These are phyloP conservation scores for Eutrigla gurnardus DNA, from an alignment of 2,797 vertebrate species.

Conservation along the genomic window DNA sequence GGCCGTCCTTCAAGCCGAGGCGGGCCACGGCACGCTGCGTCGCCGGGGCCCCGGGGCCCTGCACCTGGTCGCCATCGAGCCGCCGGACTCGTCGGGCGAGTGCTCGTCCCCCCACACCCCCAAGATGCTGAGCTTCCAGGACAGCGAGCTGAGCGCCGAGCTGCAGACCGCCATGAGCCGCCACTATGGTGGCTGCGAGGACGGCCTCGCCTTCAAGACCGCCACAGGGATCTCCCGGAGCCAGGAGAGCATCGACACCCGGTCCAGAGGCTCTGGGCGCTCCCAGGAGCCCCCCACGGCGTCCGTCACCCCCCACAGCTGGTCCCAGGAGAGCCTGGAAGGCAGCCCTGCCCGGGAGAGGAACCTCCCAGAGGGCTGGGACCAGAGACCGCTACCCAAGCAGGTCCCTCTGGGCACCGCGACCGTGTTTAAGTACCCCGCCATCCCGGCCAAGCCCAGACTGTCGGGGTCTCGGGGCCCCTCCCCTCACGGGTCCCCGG, in stretches of 20 bases:
- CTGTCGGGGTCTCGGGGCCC: conserved; percentile 39
- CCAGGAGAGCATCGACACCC: conserved; percentile 91
- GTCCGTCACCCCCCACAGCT: conserved; percentile 76
- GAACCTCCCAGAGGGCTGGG: conserved; percentile 91
- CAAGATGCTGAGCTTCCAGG: conserved; percentile 89
- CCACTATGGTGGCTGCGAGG: conserved; percentile 82
- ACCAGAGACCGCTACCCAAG: conserved; percentile 82
- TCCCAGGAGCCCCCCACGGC: conserved; percentile 89
- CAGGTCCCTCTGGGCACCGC: conserved; percentile 82
- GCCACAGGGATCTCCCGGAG: conserved; percentile 76
- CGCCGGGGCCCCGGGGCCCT: conserved; percentile 72
- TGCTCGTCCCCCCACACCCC: conserved; percentile 79
- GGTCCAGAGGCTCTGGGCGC: conserved; percentile 91
- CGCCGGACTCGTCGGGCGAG: conserved; percentile 53
- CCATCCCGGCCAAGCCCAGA: conserved; percentile 82
- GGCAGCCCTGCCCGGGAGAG: conserved; percentile 85
- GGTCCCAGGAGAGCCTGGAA: conserved; percentile 86
- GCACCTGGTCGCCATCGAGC: conserved; percentile 81
- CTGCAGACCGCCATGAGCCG: conserved; percentile 92
- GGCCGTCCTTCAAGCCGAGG: conserved; percentile 73
- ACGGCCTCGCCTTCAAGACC: conserved; percentile 81
- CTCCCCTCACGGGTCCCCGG: conserved; percentile 70
- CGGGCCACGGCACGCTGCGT: conserved; percentile 71
- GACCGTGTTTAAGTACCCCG: conserved; percentile 87
- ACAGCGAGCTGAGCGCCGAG: conserved; percentile 92